Evolutionary conservation across 2,797 vertebrate species (phyloP), one percentile per base, ranked within the genome.

Genomic region (Menidia menidia): DNA sequence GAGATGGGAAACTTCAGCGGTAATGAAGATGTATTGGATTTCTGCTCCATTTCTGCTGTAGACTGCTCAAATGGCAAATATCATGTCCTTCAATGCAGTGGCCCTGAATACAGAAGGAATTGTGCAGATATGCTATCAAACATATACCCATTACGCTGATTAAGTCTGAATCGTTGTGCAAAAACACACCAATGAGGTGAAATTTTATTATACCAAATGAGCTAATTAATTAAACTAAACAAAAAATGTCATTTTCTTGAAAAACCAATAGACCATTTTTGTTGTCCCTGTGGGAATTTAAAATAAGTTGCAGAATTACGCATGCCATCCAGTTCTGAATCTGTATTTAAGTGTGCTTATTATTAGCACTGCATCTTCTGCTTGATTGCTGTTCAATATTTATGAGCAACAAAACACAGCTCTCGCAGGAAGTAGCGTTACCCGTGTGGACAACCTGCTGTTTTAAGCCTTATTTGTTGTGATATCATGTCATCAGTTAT

Each of bases 21-120:
- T 82, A 88, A 91, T 88, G 85, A 87, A 87, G 90, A 88, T 63
- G 45, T 58, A 88, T 82, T 50, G 62, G 44, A 68, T 77, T 73
- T 73, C 71, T 63, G 48, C 68, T 73, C 47, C 33, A 6, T 69
- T 77, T 73, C 41, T 73, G 66, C 52, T 68, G 60, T 14, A 63
- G 62, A 70, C 81, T 18, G 54, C 69, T 82, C 71, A 81, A 58
- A 72, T 19, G 3, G 39, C 14, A 41, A 10, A 54, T 60, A 51
- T 65, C 51, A 2, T 18, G 15, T 44, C 43, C 16, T 53, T 73
- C 45, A 52, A n/a, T 48, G 6, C 45, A 25, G 45, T 33, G 54
- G 56, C 14, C 18, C 48, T 15, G 43, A 39, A 65, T 61, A 48
- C 42, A 66, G 43, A 50, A 3, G 13, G n/a, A 59, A 44, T 25